phyloP scores from a whole-genome alignment of 2,888 invertebrate genomes.

The Leptinotarsa haldemani region DNA sequence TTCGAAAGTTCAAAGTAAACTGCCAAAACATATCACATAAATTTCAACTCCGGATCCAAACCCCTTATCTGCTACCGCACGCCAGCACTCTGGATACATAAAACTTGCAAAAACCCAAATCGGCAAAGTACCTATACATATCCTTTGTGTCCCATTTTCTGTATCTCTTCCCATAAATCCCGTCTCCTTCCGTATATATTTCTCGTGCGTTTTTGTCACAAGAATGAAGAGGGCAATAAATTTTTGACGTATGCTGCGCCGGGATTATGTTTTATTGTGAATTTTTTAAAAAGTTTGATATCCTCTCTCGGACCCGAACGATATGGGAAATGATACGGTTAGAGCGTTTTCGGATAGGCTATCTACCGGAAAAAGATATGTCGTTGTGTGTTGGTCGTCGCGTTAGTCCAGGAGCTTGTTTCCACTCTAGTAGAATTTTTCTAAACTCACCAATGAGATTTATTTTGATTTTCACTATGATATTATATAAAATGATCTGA shows the following conservation, averaged over 20 bases:
- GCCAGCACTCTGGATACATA: constrained; percentile 35
- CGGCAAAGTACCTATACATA: constrained; percentile 32
- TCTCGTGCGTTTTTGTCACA: constrained; percentile 46
- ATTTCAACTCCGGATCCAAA: constrained; percentile 11
- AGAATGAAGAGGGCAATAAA: constrained; percentile 47
- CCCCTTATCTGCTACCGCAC: constrained; percentile 21
- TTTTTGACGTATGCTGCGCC: constrained; percentile 51
- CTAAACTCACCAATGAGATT: too few relatives aligned
- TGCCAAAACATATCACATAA: neutral
- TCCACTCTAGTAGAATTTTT: neutral
- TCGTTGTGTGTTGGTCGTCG: constrained; percentile 35
- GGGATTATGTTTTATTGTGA: constrained; percentile 55
- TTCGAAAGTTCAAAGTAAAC: neutral
- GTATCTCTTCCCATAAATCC: constrained; percentile 44
- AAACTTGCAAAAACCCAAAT: constrained; percentile 37
- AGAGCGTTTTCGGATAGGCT: constrained; percentile 48
- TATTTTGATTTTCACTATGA: too few relatives aligned
- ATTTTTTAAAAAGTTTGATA: constrained; percentile 55
- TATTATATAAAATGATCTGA: too few relatives aligned
- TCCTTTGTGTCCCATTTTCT: constrained; percentile 36
- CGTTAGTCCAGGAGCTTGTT: constrained; percentile 36
- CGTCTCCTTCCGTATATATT: constrained; percentile 42
- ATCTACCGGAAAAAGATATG: constrained; percentile 43
- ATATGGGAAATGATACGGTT: constrained; percentile 54
- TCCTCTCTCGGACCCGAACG: constrained; percentile 48